phyloP scores from a whole-genome alignment of 2,113 vertebrate species.

The Alosa alosa region DNA sequence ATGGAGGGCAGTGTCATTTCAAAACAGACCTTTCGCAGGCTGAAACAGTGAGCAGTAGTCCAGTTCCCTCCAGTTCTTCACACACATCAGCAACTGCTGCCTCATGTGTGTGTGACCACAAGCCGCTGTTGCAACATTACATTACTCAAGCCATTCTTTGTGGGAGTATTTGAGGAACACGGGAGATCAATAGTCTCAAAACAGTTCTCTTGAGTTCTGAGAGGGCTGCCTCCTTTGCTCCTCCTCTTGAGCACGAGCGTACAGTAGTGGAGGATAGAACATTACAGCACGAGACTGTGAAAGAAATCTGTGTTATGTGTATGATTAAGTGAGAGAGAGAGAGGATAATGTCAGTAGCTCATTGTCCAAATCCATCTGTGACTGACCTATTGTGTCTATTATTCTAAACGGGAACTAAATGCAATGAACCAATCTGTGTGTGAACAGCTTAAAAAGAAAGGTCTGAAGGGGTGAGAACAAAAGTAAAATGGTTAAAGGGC shows the following conservation, averaged over 20 bases:
- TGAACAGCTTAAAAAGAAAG: no score
- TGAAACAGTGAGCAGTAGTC: background rate
- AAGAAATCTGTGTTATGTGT: background rate
- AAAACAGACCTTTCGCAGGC: background rate
- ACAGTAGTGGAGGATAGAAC: background rate
- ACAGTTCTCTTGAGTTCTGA: background rate
- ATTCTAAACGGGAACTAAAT: background rate
- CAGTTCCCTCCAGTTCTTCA: background rate
- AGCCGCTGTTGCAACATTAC: background rate
- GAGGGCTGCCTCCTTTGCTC: background rate
- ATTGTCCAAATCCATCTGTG: background rate
- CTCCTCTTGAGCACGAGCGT: background rate
- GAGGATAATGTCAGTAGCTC: background rate
- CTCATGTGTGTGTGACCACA: background rate
- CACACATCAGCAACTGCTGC: background rate
- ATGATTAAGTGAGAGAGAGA: no score
- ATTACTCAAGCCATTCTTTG: background rate
- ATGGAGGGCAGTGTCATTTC: background rate
- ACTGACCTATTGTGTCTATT: background rate
- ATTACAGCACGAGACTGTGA: background rate
- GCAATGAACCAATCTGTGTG: no score
- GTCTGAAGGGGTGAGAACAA: no score
- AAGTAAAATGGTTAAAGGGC: no score
- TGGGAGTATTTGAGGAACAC: background rate
- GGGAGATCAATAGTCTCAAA: background rate